Conservation (phyloP, 2,888 invertebrate species). For the Unio pictorum region DNA sequence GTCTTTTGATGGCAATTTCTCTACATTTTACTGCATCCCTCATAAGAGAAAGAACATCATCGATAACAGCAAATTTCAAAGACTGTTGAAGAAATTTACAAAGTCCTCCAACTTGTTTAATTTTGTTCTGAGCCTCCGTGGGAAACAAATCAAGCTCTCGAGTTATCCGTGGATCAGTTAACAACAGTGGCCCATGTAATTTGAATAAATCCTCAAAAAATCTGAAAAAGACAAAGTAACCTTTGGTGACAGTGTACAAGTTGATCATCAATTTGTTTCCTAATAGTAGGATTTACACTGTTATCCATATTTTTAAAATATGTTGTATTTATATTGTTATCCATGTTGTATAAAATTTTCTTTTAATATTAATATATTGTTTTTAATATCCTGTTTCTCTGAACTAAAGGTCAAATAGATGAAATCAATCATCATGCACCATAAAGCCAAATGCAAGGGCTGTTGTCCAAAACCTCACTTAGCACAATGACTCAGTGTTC, state of each 20-base stretch:
- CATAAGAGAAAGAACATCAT: constrained; percentile 45
- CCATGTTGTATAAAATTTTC: no score
- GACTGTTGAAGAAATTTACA: constrained; percentile 43
- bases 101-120: constrained; percentile 44
- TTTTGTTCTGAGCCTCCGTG: constrained; percentile 42
- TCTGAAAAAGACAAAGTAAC: constrained; percentile 23
- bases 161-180: constrained; percentile 34
- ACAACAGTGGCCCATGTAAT: constrained; percentile 47
- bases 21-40: constrained; percentile 41
- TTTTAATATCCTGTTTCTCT: no score
- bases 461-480: no score
- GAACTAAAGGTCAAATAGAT: no score
- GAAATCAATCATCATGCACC: no score
- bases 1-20: constrained; percentile 29
- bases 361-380: no score
- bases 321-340: no score
- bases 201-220: constrained; percentile 47
- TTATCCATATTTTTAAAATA: no score
- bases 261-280: no score
- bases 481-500: no score
- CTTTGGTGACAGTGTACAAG: background rate
- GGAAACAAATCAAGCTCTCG: constrained; percentile 49
- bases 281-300: no score
- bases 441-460: no score
- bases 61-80: constrained; percentile 50